These are phyloP conservation scores for Penaeus indicus DNA, from an alignment of 1,140 invertebrate genomes.

Conservation along the genomic window DNA sequence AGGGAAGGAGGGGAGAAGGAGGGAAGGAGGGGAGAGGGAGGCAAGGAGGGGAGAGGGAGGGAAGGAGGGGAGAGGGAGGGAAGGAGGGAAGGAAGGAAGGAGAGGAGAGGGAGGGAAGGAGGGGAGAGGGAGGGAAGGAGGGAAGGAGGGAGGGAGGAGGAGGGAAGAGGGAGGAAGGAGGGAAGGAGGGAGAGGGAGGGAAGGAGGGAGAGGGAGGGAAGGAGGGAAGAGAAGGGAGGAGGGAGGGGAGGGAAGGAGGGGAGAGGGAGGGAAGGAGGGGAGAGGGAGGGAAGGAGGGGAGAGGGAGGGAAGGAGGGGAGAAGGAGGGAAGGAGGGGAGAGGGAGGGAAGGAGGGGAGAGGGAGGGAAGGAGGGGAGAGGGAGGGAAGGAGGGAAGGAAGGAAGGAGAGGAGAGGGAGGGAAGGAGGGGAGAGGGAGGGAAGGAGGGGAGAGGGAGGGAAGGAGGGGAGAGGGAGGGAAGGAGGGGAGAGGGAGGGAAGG, in stretches of 20 bases:
- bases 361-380: not conserved
- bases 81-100: too few relatives aligned
- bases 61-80: too few relatives aligned
- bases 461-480: not conserved
- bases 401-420: too few relatives aligned
- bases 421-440: not conserved
- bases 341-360: not conserved
- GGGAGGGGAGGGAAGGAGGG: not conserved
- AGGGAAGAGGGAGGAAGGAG: not conserved
- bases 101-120: too few relatives aligned
- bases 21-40: too few relatives aligned
- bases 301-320: too few relatives aligned
- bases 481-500: not conserved
- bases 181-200: too few relatives aligned
- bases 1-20: too few relatives aligned
- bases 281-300: not conserved
- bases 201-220: too few relatives aligned
- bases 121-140: not conserved
- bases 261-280: conserved; percentile 12
- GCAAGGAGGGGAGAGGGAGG: too few relatives aligned
- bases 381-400: not conserved
- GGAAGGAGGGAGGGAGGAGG: not conserved
- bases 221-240: not conserved
- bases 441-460: not conserved
- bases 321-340: not conserved